Evolutionary conservation across 2,113 vertebrate species (phyloP).

Genomic region (Albula glossodonta): DNA sequence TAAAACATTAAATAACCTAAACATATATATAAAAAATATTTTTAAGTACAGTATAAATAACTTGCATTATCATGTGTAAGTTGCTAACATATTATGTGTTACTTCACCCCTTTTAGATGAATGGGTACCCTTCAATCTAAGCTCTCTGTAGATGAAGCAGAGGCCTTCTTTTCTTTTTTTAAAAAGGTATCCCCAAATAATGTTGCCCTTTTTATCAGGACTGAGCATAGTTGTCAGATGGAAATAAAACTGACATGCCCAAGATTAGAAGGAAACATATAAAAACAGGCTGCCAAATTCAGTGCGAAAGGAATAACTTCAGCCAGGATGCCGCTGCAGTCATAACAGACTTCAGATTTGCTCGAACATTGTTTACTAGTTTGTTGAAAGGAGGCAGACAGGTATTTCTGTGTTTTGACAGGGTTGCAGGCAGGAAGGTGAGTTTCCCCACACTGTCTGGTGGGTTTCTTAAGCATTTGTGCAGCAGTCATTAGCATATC

Average conservation of each 20-base stretch:
- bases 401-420: neutral
- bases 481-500: slow-evolving; percentile 8
- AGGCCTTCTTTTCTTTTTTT: neutral
- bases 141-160: too few species aligned
- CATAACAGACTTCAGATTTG: neutral
- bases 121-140: too few species aligned
- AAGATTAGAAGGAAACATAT: neutral
- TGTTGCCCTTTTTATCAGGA: too few species aligned
- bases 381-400: neutral
- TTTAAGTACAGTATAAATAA: too few species aligned
- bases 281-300: neutral
- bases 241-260: slow-evolving; percentile 1
- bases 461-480: neutral
- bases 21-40: too few species aligned
- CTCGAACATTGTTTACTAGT: neutral
- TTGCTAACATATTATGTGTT: too few species aligned
- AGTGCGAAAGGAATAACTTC: neutral
- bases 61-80: too few species aligned
- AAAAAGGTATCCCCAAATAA: neutral
- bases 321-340: neutral
- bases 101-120: too few species aligned
- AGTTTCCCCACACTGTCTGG: neutral
- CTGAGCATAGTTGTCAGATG: too few species aligned
- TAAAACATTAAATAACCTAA: too few species aligned
- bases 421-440: neutral